phyloP scores from a whole-genome alignment of 2,888 invertebrate genomes.

The Agonopterix subpropinquella region DNA sequence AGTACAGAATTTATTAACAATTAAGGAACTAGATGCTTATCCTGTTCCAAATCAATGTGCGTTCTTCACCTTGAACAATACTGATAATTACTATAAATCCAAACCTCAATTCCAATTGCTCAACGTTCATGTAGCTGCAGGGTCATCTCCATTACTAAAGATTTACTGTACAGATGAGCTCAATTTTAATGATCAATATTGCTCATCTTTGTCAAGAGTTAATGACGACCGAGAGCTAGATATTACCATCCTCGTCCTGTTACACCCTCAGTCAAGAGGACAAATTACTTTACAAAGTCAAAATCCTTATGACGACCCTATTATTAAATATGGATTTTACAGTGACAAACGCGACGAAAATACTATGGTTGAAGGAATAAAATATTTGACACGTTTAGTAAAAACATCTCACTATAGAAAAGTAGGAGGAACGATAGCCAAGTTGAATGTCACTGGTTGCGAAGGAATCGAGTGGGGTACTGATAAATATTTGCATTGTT shows the following conservation, averaged over 20 bases:
- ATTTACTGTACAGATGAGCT: slow-evolving; percentile 5
- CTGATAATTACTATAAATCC: slow-evolving; percentile 1
- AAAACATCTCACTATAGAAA: slow-evolving; percentile 15
- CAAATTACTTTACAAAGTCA: slow-evolving; percentile 11
- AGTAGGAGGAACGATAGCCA: slow-evolving; percentile 10
- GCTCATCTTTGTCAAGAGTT: slow-evolving; percentile 9
- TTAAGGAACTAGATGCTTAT: slow-evolving; percentile 23
- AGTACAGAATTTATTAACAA: slow-evolving; percentile 19
- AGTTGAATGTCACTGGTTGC: slow-evolving; percentile 53
- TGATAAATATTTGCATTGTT: slow-evolving; percentile 80
- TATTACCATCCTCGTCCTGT: slow-evolving; percentile 4
- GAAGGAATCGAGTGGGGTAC: slow-evolving; percentile 55
- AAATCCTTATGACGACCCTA: slow-evolving; percentile 12
- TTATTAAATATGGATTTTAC: slow-evolving; percentile 13
- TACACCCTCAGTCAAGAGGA: slow-evolving; percentile 16
- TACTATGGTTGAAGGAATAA: slow-evolving; percentile 9
- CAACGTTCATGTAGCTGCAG: slow-evolving; percentile 8
- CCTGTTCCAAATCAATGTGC: slow-evolving; percentile 10
- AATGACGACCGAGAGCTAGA: slow-evolving; percentile 13
- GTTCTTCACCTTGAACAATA: slow-evolving; percentile 12
- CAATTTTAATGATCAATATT: slow-evolving; percentile 10
- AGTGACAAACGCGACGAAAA: slow-evolving; percentile 12
- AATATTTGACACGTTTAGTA: slow-evolving; percentile 10
- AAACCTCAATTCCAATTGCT: slow-evolving; percentile 14
- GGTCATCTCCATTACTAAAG: not conserved